Percentiles rank a stretch among this genome's conserved stretches.
Conservation (phyloP, 2,888 invertebrate species). For the Listrodromus nycthemerus region DNA sequence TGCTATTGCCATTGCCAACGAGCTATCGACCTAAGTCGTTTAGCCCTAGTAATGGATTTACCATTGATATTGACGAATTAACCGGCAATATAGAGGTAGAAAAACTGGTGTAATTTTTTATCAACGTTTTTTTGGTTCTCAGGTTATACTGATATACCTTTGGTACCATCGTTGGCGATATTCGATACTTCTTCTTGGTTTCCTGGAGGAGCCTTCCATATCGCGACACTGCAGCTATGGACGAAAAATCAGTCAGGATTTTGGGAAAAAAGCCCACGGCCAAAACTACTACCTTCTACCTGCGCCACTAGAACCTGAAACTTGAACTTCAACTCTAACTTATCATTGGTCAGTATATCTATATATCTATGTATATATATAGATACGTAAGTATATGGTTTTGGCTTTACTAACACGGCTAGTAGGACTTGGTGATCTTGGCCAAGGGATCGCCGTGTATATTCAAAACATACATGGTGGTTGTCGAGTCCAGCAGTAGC, state of each 20-base stretch:
- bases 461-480: conserved; percentile 71
- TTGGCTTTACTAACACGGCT: no score
- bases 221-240: conserved; percentile 56
- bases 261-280: conserved; percentile 21
- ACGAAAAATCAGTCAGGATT: conserved; percentile 53
- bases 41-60: background rate
- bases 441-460: conserved; percentile 60
- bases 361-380: no score
- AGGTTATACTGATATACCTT: background rate
- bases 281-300: no score
- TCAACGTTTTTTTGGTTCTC: background rate
- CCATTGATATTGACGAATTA: background rate
- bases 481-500: conserved; percentile 55
- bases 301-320: no score
- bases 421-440: no score
- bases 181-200: conserved; percentile 4
- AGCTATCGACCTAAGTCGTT: no score
- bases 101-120: conserved; percentile 48
- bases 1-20: no score
- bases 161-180: background rate
- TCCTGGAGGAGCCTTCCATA: background rate
- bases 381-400: no score
- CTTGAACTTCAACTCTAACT: no score
- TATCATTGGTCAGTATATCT: no score
- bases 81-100: conserved; percentile 58